Conservation (phyloP, 2,888 invertebrate species). For the Cataglyphis altisquamis region DNA sequence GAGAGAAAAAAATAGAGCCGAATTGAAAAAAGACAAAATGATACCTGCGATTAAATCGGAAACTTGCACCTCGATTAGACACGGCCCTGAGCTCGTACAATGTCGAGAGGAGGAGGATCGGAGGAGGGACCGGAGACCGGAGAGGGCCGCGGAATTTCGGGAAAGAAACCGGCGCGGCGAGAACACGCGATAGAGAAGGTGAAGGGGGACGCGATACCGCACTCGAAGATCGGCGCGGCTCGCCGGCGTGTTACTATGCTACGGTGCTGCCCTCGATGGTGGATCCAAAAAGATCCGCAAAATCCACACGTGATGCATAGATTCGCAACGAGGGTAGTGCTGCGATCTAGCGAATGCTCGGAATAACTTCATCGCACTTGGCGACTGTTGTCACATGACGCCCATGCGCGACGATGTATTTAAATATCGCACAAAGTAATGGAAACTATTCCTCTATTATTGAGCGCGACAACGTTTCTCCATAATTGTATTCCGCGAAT, state of each 20-base stretch:
- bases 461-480: neutral
- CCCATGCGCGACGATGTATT: neutral
- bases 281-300: constrained; percentile 36
- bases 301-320: neutral
- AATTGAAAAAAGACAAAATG: neutral
- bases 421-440: neutral
- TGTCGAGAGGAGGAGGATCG: constrained; percentile 71
- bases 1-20: no score
- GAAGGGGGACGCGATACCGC: constrained; percentile 87
- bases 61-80: constrained; percentile 51
- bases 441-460: neutral
- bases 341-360: constrained; percentile 15
- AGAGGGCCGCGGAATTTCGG: constrained; percentile 75
- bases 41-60: neutral
- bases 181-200: constrained; percentile 83
- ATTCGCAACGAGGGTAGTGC: neutral
- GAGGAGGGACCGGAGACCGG: constrained; percentile 57
- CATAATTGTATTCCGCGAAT: neutral
- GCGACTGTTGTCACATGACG: neutral
- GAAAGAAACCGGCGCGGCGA: constrained; percentile 77
- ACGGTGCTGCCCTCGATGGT: constrained; percentile 79
- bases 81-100: constrained; percentile 74
- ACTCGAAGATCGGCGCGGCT: constrained; percentile 72
- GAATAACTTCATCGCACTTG: neutral
- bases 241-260: constrained; percentile 84